phyloP scores from a whole-genome alignment of 1,140 invertebrate species.

The Bombus waltoni region DNA sequence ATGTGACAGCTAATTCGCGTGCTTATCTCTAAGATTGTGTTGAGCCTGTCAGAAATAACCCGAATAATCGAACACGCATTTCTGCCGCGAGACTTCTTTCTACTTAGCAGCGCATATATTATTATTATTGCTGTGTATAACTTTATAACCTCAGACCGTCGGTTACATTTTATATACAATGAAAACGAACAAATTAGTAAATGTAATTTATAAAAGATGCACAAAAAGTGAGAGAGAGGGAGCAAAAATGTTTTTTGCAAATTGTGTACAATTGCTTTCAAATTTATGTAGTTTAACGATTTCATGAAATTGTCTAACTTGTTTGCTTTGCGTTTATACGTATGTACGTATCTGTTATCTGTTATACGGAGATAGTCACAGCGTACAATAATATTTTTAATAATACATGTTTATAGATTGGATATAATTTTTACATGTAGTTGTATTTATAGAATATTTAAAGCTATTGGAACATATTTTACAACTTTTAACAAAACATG shows the following conservation, averaged over 20 bases:
- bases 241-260: background rate
- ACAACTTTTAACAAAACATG: slow-evolving; percentile 5
- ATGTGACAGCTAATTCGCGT: too few relatives aligned
- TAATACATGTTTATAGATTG: slow-evolving; percentile 14
- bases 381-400: slow-evolving; percentile 43
- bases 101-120: slow-evolving; percentile 27
- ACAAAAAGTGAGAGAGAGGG: background rate
- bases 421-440: slow-evolving; percentile 26
- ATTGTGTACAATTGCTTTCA: background rate
- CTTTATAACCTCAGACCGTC: slow-evolving; percentile 34
- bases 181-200: background rate
- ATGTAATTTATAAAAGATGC: background rate
- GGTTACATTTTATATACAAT: slow-evolving; percentile 5
- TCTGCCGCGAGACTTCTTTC: too few relatives aligned
- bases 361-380: slow-evolving; percentile 26
- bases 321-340: background rate
- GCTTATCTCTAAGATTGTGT: too few relatives aligned
- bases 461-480: slow-evolving; percentile 33
- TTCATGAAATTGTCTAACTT: background rate
- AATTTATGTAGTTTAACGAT: background rate
- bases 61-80: too few relatives aligned
- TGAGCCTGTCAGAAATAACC: too few relatives aligned
- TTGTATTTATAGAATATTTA: slow-evolving; percentile 33
- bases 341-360: background rate
- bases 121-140: slow-evolving; percentile 65